These are phyloP conservation scores for Holacanthella duospinosa DNA, from an alignment of 2,888 invertebrate genomes.

Conservation along the genomic window DNA sequence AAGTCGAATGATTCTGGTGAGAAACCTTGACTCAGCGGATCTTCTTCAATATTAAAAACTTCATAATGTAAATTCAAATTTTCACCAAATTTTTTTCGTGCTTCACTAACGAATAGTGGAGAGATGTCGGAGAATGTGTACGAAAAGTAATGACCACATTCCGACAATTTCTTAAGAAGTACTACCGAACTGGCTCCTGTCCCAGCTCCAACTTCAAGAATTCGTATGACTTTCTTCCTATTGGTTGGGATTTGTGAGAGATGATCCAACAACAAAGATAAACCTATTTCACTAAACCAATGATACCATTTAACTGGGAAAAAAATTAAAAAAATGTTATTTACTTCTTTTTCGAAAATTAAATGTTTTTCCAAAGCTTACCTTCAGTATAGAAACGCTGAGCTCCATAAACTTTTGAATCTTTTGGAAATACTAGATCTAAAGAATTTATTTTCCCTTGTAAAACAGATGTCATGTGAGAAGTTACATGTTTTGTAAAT, in stretches of 20 bases:
- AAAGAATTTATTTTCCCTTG: not conserved
- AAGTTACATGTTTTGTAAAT: not conserved
- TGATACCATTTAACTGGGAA: too few species aligned
- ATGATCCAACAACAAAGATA: not conserved
- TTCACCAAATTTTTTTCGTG: slow-evolving; percentile 12
- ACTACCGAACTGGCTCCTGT: slow-evolving; percentile 13
- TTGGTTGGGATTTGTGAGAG: not conserved
- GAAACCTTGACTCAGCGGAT: not conserved
- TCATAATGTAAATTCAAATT: not conserved
- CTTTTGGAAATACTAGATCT: slow-evolving; percentile 1
- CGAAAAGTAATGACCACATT: not conserved
- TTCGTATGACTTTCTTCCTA: slow-evolving; percentile 3
- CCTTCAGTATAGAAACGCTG: not conserved
- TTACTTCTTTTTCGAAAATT: too few species aligned
- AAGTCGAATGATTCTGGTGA: not conserved
- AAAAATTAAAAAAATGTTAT: too few species aligned
- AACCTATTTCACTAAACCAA: too few species aligned
- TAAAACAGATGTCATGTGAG: not conserved
- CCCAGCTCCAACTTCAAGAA: slow-evolving; percentile 22
- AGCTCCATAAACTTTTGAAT: not conserved
- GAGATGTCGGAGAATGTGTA: slow-evolving; percentile 13
- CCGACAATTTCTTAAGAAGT: not conserved
- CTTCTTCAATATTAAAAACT: not conserved
- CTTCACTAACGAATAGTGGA: slow-evolving; percentile 13
- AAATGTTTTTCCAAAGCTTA: not conserved